These are phyloP conservation scores for Myotis brandtii DNA, from an alignment of 2,113 vertebrate genomes.

Conservation along the genomic window DNA sequence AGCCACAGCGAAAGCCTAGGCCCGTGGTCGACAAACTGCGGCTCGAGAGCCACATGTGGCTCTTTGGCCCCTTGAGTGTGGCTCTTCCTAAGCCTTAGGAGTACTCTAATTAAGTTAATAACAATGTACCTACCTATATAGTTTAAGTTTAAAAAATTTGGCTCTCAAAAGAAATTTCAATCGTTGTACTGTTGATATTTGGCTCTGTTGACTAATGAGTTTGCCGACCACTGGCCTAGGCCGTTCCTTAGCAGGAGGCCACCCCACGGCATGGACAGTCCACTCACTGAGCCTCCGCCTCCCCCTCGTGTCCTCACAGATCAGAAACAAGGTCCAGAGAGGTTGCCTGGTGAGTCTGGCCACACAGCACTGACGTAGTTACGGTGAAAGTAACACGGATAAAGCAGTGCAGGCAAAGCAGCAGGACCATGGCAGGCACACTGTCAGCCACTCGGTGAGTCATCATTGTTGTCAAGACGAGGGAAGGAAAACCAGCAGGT, in stretches of 20 bases:
- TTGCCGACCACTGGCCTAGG: no score
- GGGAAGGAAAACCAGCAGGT: not conserved
- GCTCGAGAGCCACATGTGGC: no score
- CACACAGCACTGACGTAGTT: not conserved
- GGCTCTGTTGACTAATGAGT: no score
- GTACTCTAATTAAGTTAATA: no score
- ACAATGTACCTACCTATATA: no score
- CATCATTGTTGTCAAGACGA: not conserved
- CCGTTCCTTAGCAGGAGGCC: not conserved
- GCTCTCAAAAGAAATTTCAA: no score
- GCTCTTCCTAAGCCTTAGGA: no score
- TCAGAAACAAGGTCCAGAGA: constrained; percentile 7
- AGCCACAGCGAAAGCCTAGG: rapidly evolving
- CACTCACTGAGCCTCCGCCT: not conserved
- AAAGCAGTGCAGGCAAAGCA: not conserved
- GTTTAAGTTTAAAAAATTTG: no score
- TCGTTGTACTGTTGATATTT: no score
- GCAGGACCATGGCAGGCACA: rapidly evolving
- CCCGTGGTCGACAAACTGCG: no score
- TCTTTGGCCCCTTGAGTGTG: no score
- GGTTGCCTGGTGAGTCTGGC: not conserved
- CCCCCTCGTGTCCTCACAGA: not conserved
- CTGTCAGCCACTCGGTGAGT: not conserved
- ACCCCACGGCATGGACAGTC: not conserved
- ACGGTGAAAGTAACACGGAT: not conserved